Evolutionary conservation across 2,113 vertebrate species (phyloP), one percentile per base, ranked within the genome.

Genomic region (Etheostoma cragini): DNA sequence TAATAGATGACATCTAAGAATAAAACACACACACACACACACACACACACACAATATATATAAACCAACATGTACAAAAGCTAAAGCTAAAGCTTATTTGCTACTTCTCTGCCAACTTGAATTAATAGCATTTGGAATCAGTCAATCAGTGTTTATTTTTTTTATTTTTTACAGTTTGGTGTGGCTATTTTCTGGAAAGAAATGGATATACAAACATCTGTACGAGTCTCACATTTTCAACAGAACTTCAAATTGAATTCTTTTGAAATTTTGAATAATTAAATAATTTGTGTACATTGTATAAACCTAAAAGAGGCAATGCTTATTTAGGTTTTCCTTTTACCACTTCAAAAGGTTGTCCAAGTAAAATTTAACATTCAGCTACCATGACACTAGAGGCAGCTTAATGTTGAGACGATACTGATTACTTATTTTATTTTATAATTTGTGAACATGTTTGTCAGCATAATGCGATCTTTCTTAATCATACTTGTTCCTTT

Each of bases 81-180:
- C n/a, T n/a, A n/a, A n/a, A n/a, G n/a, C n/a, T 57, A 33, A 82
- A 71, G 16, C 5, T 38, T 14, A n/a, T 50, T 54, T 54, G 11
- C 35, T 42, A 14, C 13, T 47, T 60, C 11, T n/a, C 57, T 60
- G 52, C 60, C 10, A 71, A 33, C 33, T 45, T 35, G 10, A 47
- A 68, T 24, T 30, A 21, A 50, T 45, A 15, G 33, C 0, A 42
- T 38, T 67, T 52, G 30, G 46, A 63, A 49, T 26, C 26, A 26
- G n/a, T 8, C 38, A 60, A 66, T 46, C 14, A 46, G 42, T 24
- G 22, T 46, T 24, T 8, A 24, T 46, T 64, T 45, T 64, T 0
- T 15, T 45, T 45, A 45, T 1, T 10, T 22, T 64, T 45, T 17
- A 24, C 3, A 46, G 62, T 64, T 17, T 46, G 62, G 7, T 65